Percentiles rank a stretch among this genome's conserved stretches.
These are phyloP conservation scores for Acanthis flammea DNA, from an alignment of 2,797 vertebrate species.

Conservation along the genomic window DNA sequence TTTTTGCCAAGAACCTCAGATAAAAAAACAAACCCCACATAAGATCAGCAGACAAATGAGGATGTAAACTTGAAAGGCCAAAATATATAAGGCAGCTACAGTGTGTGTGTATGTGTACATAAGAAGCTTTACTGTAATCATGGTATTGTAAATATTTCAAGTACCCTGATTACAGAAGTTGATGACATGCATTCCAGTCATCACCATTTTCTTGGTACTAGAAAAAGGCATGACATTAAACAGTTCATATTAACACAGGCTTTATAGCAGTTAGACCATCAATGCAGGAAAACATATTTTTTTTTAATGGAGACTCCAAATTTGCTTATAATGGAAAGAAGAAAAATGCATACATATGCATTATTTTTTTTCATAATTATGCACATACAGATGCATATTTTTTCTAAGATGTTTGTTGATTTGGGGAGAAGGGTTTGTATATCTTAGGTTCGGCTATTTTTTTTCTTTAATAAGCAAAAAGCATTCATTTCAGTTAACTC, in stretches of 20 bases:
- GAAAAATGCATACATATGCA: neutral
- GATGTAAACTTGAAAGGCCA: neutral
- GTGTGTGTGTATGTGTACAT: no score
- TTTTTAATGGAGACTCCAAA: neutral
- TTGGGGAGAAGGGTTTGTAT: neutral
- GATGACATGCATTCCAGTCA: slow-evolving; percentile 46
- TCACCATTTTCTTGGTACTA: neutral
- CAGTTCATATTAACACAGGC: neutral
- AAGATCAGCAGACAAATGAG: neutral
- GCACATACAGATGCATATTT: neutral
- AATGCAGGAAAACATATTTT: neutral
- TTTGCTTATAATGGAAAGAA: neutral
- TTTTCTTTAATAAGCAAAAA: neutral
- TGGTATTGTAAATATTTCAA: slow-evolving; percentile 38
- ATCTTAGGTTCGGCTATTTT: neutral
- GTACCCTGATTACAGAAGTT: slow-evolving; percentile 40
- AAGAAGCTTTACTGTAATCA: neutral
- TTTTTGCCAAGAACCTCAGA: neutral
- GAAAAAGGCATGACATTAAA: neutral
- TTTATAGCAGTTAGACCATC: neutral
- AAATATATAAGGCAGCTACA: neutral
- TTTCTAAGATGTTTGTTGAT: neutral
- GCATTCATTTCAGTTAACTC: neutral
- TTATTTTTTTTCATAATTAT: neutral
- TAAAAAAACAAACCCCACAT: neutral